Evolutionary conservation across 2,797 vertebrate genomes (phyloP), one percentile per base, ranked within the genome.

Genomic region (Betta splendens): DNA sequence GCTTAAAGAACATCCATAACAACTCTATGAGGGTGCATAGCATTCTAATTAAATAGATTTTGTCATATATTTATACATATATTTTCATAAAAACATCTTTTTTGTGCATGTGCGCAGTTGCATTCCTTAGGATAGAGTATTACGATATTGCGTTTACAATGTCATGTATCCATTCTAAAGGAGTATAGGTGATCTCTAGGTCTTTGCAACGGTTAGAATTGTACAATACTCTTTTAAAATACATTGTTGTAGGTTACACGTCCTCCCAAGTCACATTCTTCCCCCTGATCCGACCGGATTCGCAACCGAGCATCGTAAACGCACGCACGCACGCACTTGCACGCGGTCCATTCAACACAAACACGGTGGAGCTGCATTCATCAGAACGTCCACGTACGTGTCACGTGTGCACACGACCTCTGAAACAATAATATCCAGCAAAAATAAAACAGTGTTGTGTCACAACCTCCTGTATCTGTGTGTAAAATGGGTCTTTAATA

Each of bases 21-120:
- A 91, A 88, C 91, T 93, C 88, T 91, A 94, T 93, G 92, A 89
- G 93, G 89, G 94, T 94, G 94, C 91, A 83, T 95, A 96, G 92
- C 95, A 85, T 91, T 92, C 92, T 93, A 93, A 90, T 91, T 82
- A 89, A 92, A 91, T 92, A 92, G 80, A 92, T 87, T 91, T 92
- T 87, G 69, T 92, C 83, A 90, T 92, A 91, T 93, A 91, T 92
- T 90, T 93, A 84, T 92, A 92, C 89, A 93, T 85, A 91, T 89
- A 92, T 91, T 90, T 91, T 90, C 89, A 89, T 90, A 92, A 92
- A 93, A 93, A 92, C 87, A 87, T 90, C 3, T 75, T 90, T 91
- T 89, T 90, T 92, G 91, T 93, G 92, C 92, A 93, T 92, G 91
- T 92, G 91, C 65, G 91, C 90, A 90, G 90, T 92, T 93, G 93